phyloP scores from a whole-genome alignment of 2,113 vertebrate genomes.

The Phainopepla nitens region DNA sequence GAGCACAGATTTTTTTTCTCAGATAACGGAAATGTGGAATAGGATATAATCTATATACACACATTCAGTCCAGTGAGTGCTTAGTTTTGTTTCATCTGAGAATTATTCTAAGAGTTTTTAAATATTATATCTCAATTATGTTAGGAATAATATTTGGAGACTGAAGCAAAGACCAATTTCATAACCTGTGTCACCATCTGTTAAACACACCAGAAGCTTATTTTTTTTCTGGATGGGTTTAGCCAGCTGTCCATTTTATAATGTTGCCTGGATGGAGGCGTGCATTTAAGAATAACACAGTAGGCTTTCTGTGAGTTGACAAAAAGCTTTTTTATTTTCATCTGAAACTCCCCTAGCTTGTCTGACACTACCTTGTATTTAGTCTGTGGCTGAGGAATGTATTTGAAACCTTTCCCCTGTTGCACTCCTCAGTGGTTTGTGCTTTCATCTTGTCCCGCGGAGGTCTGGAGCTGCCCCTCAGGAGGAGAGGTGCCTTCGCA shows the following conservation, averaged over 20 bases:
- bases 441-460: background rate
- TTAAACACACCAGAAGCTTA: conserved; percentile 38
- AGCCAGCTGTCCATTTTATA: conserved; percentile 53
- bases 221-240: conserved; percentile 32
- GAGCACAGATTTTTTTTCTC: background rate
- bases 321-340: conserved; percentile 37
- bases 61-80: background rate
- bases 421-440: background rate
- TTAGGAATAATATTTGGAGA: background rate
- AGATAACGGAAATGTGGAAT: background rate
- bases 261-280: conserved; percentile 25
- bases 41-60: background rate
- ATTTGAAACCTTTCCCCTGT: conserved; percentile 4
- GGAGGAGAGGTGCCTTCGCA: background rate
- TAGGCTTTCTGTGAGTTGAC: conserved; percentile 44
- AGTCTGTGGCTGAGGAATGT: conserved; percentile 9
- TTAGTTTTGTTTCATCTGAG: background rate
- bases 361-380: conserved; percentile 48
- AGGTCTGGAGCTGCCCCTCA: background rate
- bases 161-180: conserved; percentile 30
- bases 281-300: conserved; percentile 35
- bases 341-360: background rate
- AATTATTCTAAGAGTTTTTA: background rate
- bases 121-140: background rate
- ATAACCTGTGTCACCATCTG: conserved; percentile 53